phyloP scores from a whole-genome alignment of 1,140 invertebrate genomes.

The Bacillus rossius region DNA sequence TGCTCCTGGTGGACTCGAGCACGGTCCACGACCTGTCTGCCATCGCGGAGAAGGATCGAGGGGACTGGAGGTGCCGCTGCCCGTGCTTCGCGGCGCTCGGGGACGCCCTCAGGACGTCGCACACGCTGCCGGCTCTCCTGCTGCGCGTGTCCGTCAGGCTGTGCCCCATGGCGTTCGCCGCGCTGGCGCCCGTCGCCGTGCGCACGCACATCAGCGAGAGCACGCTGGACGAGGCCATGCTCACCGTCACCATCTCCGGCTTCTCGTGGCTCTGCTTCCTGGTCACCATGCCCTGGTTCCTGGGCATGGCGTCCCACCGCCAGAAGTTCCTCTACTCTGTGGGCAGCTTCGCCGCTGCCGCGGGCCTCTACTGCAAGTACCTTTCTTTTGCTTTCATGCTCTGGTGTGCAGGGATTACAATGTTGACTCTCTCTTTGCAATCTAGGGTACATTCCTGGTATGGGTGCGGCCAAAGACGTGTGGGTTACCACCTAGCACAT shows the following conservation, averaged over 20 bases:
- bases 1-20: too few species aligned
- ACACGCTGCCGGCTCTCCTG: not conserved
- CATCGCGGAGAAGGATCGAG: too few species aligned
- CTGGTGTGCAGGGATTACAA: too few species aligned
- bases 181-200: not conserved
- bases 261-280: not conserved
- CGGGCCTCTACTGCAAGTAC: slow-evolving; percentile 1
- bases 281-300: not conserved
- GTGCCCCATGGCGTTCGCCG: not conserved
- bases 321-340: not conserved
- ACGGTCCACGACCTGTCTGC: too few species aligned
- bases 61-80: too few species aligned
- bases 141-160: not conserved
- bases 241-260: slow-evolving; percentile 1
- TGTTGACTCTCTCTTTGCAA: too few species aligned
- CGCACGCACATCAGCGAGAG: not conserved
- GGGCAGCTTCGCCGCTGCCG: not conserved
- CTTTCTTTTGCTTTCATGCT: too few species aligned
- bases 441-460: too few species aligned
- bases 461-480: too few species aligned
- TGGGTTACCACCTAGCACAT: too few species aligned
- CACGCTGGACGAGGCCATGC: not conserved
- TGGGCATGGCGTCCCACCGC: not conserved
- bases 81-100: too few species aligned
- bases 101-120: not conserved